Base-by-base conservation (phyloP, 2,888 invertebrate genomes). In the Oxytorus armatus region DNA sequence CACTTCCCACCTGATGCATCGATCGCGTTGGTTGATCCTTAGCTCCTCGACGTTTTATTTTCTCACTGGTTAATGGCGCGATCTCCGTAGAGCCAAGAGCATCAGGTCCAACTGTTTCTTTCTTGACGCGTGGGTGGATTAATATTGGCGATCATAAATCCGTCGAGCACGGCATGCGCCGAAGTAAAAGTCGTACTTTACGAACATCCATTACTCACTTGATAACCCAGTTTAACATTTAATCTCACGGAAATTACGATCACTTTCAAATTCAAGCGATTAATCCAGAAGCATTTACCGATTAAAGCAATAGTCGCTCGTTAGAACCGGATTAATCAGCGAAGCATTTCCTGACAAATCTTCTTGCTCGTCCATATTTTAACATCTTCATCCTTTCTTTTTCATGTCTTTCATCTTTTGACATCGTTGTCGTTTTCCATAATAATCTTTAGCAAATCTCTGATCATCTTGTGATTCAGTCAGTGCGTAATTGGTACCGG, bases 1-100 rank as follows among this genome's bases (percentile, higher is more conserved):
- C 73, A 73, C 73, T 73, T 78, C 61, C 68, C 78, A 78, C 61
- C 42, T 68, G 72, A 70, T 72, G 57, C 39, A 44, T 66, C 55
- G 49, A 29, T 57, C 39, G n/a, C 51, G 10, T n/a, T 36, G 51
- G 21, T 73, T 59, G 16, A 51, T 51, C 42, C 57, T 29, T 42
- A 29, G 29, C 61, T 57, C 57, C 63, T 16, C 39, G 25, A 47
- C 44, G 55, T 44, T 66, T 57, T 33, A 49, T 63, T 57, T 63
- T 23, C 55, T 59, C 23, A 39, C 66, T 49, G 57, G 57, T 47
- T 51, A 68, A 59, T 68, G 14, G 47, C 49, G 1, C 36, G 16
- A 47, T 65, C 33, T 53, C n/a, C 51, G 18, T 11, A 36, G 53
- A 36, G 14, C 21, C 73, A 53, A 63, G 25, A 55, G 55, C 63